Percentiles rank a stretch among this genome's conserved stretches.
Conservation (phyloP, 1,140 invertebrate species). For the Zaprionus ornatus region DNA sequence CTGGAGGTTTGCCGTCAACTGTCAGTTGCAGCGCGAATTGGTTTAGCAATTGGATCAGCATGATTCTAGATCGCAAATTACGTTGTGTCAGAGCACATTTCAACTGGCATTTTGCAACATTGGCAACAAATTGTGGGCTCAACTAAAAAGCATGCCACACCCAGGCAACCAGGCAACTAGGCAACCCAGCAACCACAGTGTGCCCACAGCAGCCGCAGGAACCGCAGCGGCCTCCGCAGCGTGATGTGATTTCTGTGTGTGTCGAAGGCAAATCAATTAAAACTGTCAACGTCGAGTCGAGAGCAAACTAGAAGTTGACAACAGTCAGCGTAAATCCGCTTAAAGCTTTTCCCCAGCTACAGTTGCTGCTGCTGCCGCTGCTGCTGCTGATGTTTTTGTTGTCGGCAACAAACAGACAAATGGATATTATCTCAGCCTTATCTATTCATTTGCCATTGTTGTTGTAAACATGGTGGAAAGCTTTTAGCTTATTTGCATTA, state of each 20-base stretch:
- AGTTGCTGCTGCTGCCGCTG: slow-evolving; percentile 10
- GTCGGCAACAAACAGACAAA: slow-evolving; percentile 66
- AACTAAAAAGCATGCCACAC: slow-evolving; percentile 43
- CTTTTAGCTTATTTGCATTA: slow-evolving; percentile 62
- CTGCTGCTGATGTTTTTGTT: slow-evolving; percentile 14
- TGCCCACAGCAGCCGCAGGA: not conserved
- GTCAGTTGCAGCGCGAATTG: slow-evolving; percentile 1
- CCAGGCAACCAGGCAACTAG: not conserved
- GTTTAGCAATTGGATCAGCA: slow-evolving; percentile 3
- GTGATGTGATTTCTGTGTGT: slow-evolving; percentile 40
- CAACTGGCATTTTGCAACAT: slow-evolving; percentile 33
- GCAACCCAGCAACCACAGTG: slow-evolving; percentile 5
- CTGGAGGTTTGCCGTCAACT: not conserved
- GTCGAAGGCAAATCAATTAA: slow-evolving; percentile 74
- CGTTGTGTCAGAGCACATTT: slow-evolving; percentile 18
- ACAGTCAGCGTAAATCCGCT: slow-evolving; percentile 63
- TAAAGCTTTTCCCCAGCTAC: slow-evolving; percentile 53
- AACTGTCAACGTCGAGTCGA: slow-evolving; percentile 53
- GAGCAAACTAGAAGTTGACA: slow-evolving; percentile 68
- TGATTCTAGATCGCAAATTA: slow-evolving; percentile 4
- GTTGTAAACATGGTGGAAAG: slow-evolving; percentile 68
- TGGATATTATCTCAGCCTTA: slow-evolving; percentile 76
- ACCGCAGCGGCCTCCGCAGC: slow-evolving; percentile 16
- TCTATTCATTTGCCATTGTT: slow-evolving; percentile 60
- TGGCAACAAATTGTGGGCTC: slow-evolving; percentile 39